Evolutionary conservation across 1,140 invertebrate species (phyloP).

Genomic region (Holotrichia oblita): DNA sequence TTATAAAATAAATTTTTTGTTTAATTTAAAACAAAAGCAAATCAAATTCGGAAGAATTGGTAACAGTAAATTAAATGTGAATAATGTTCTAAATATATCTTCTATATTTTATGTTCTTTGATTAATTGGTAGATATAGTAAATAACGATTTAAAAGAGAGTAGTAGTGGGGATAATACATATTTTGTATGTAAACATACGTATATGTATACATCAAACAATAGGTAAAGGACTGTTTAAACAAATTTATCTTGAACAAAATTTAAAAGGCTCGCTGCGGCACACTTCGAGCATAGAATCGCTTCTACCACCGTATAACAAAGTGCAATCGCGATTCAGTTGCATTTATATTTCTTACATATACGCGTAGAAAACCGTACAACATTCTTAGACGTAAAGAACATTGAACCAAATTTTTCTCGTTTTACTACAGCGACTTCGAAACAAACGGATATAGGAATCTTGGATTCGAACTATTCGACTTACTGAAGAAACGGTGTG

Average conservation of each 20-base stretch:
- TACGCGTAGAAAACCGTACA: not conserved
- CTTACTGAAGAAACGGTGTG: not conserved
- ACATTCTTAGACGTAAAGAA: not conserved
- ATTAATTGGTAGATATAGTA: not conserved
- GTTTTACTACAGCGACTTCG: not conserved
- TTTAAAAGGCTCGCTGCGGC: conserved; percentile 4
- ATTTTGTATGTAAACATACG: conserved; percentile 17
- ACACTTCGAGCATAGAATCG: conserved; percentile 12
- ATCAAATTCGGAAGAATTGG: no score
- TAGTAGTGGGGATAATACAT: not conserved
- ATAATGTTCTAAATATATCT: not conserved
- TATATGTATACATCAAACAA: conserved; percentile 12
- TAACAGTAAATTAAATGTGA: no score
- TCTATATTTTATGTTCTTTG: not conserved
- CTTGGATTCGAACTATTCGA: not conserved
- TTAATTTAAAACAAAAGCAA: no score
- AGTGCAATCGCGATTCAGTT: not conserved
- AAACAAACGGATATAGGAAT: conserved; percentile 16
- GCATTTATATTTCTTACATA: not conserved
- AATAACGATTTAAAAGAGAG: not conserved
- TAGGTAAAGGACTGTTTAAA: conserved; percentile 19
- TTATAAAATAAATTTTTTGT: no score
- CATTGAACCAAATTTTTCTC: conserved; percentile 31
- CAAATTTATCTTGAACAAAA: conserved; percentile 32
- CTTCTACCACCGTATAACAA: not conserved